A percentile compares a stretch with the other conserved stretches of the same genome.
Evolutionary conservation across 2,888 invertebrate species (phyloP).

Genomic region (Leptinotarsa tumamoca): DNA sequence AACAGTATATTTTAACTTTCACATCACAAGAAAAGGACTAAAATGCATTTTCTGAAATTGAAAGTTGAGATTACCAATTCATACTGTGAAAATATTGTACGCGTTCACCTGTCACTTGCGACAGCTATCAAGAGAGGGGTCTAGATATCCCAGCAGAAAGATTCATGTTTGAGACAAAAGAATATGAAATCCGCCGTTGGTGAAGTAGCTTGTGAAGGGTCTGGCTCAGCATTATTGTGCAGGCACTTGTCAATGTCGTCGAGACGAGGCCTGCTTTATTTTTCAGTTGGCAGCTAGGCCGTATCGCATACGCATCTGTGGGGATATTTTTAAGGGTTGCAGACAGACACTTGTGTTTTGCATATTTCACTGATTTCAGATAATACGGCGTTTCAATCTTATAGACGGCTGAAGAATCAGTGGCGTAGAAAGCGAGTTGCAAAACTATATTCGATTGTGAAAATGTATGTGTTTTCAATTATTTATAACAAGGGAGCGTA

Average conservation of each 20-base stretch:
- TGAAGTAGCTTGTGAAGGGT: constrained; percentile 53
- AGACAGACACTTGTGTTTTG: constrained; percentile 38
- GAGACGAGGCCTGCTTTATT: constrained; percentile 38
- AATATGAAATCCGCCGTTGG: constrained; percentile 57
- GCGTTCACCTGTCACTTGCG: constrained; percentile 17
- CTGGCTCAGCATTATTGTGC: constrained; percentile 57
- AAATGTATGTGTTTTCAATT: not conserved
- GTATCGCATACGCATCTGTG: constrained; percentile 30
- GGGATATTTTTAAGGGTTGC: constrained; percentile 26
- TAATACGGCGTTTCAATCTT: constrained; percentile 37
- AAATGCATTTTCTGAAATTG: no score
- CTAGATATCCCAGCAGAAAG: constrained; percentile 44
- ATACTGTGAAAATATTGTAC: not conserved
- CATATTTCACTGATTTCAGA: constrained; percentile 41
- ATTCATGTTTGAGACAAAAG: constrained; percentile 61
- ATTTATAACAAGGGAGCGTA: no score
- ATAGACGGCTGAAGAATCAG: constrained; percentile 26
- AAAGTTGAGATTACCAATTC: not conserved
- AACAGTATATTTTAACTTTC: no score
- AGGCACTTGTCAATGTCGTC: constrained; percentile 55
- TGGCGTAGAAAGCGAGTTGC: constrained; percentile 1
- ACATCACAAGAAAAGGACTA: no score
- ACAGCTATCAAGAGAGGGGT: constrained; percentile 24
- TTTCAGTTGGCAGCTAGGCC: constrained; percentile 32
- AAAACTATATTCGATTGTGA: not conserved